These are phyloP conservation scores for Lamellibrachia columna DNA, from an alignment of 2,888 invertebrate species.

Conservation along the genomic window DNA sequence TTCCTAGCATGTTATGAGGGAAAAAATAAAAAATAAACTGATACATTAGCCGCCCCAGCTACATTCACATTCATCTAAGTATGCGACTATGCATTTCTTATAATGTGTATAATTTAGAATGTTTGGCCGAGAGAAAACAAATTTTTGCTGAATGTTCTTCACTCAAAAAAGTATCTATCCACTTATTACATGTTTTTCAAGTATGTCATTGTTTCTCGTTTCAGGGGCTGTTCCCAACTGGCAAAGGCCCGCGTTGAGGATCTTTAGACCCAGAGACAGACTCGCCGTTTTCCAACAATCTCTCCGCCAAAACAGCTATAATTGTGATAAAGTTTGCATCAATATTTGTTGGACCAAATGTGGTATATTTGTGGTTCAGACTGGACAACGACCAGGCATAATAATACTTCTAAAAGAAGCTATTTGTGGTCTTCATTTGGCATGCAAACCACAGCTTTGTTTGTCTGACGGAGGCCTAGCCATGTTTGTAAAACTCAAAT, in stretches of 20 bases:
- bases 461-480: neutral
- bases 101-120: too few species aligned
- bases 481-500: too few species aligned
- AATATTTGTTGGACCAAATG: neutral
- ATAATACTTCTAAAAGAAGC: neutral
- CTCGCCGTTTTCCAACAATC: neutral
- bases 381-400: neutral
- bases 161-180: neutral
- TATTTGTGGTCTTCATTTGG: neutral
- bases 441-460: neutral
- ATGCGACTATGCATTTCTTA: too few species aligned
- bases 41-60: too few species aligned
- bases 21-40: too few species aligned
- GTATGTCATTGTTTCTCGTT: conserved; percentile 25
- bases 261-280: conserved; percentile 27
- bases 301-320: neutral
- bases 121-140: too few species aligned
- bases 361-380: neutral
- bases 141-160: neutral
- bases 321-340: neutral
- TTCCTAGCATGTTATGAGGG: too few species aligned
- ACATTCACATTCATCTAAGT: too few species aligned
- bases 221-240: conserved; percentile 36
- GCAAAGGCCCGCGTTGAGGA: conserved; percentile 32
- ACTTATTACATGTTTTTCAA: neutral